phyloP scores from a whole-genome alignment of 2,888 invertebrate genomes.

The Pollenia labialis region DNA sequence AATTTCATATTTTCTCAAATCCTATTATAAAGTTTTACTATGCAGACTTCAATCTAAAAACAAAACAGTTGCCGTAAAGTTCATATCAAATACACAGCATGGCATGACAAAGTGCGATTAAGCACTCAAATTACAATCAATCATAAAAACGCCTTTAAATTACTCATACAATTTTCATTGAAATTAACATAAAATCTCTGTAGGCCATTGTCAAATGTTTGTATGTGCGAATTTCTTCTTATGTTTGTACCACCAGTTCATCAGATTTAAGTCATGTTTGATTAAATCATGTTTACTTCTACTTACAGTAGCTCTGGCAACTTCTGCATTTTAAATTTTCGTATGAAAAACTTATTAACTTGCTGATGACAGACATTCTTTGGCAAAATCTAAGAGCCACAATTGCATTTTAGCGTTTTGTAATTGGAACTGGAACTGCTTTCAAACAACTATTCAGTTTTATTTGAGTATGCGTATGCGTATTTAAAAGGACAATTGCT shows the following conservation, averaged over 20 bases:
- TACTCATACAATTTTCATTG: not conserved
- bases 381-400: not conserved
- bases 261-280: too few species aligned
- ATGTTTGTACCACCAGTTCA: too few species aligned
- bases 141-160: conserved; percentile 34
- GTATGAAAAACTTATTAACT: not conserved
- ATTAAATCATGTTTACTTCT: too few species aligned
- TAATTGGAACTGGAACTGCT: not conserved
- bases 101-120: not conserved
- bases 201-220: not conserved
- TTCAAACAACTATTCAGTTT: not conserved
- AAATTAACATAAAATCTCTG: not conserved
- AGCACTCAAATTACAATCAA: conserved; percentile 36
- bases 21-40: too few species aligned
- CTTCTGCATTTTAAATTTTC: not conserved
- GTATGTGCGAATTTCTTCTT: not conserved
- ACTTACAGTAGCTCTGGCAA: not conserved
- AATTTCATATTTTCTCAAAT: too few species aligned
- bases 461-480: not conserved
- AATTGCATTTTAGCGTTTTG: not conserved
- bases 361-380: not conserved
- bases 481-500: not conserved
- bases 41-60: too few species aligned
- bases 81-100: too few species aligned
- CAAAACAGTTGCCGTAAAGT: too few species aligned